Percentiles rank a stretch among this genome's conserved stretches.
Evolutionary conservation across 30 jellyfish, hydroid and myxozoan species (phyloP).

Genomic region (Pelagia noctiluca): DNA sequence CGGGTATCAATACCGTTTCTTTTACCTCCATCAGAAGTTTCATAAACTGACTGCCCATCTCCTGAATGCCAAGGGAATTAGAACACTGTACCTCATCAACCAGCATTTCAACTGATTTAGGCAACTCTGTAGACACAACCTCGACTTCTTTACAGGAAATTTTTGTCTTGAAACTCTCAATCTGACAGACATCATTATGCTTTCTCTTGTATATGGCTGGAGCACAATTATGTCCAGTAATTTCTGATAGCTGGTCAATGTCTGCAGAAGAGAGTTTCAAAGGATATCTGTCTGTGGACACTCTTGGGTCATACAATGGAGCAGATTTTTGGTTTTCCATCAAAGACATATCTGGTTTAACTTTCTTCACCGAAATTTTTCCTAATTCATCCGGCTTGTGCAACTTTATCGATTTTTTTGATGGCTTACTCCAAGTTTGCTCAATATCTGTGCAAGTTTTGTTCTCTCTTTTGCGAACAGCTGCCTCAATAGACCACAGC

Average conservation of each 20-base stretch:
- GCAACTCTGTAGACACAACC: no score
- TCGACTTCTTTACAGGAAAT: no score
- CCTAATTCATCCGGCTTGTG: slow-evolving; percentile 22
- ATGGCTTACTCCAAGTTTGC: slow-evolving; percentile 45
- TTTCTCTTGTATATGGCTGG: no score
- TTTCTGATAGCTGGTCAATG: no score
- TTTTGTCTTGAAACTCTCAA: no score
- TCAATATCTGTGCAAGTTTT: slow-evolving; percentile 38
- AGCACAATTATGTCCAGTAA: no score
- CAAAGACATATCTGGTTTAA: slow-evolving; percentile 17
- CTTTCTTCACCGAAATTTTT: slow-evolving; percentile 11
- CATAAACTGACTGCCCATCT: no score
- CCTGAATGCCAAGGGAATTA: slow-evolving; percentile 7
- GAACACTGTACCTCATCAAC: slow-evolving; percentile 3
- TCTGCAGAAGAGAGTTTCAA: slow-evolving; percentile 5
- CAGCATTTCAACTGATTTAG: slow-evolving; percentile 5
- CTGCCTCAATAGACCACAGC: slow-evolving; percentile 23
- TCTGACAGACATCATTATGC: no score
- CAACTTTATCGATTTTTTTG: neutral
- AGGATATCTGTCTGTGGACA: slow-evolving; percentile 4
- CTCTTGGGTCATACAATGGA: no score
- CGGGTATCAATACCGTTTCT: neutral
- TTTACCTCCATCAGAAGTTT: slow-evolving; percentile 5
- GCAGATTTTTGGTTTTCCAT: no score
- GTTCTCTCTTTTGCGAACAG: slow-evolving; percentile 25